phyloP scores from a whole-genome alignment of 2,797 vertebrate genomes.

The Crenichthys baileyi region DNA sequence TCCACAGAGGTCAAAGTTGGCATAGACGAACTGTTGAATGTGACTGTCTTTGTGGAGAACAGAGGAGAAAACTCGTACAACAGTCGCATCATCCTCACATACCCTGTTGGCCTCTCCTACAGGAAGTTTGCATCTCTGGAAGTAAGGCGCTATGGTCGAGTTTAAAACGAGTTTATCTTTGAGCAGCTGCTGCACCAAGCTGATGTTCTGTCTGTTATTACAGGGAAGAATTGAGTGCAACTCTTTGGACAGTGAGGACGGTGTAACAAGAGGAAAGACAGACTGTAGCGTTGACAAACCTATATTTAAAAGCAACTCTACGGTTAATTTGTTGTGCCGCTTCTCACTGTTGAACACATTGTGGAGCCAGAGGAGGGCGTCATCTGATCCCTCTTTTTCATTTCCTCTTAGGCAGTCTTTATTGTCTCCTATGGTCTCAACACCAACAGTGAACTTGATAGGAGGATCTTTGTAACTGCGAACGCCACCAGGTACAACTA shows the following conservation, averaged over 20 bases:
- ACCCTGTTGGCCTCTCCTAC: constrained; percentile 83
- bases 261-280: constrained; percentile 46
- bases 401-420: constrained; percentile 75
- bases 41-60: constrained; percentile 80
- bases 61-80: constrained; percentile 85
- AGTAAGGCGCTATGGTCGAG: constrained; percentile 78
- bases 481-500: constrained; percentile 80
- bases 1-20: constrained; percentile 78
- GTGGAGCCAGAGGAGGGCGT: neutral
- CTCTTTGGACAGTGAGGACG: constrained; percentile 64
- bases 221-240: constrained; percentile 73
- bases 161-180: neutral
- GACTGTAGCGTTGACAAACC: constrained; percentile 75
- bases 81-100: constrained; percentile 73
- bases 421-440: constrained; percentile 80
- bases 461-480: constrained; percentile 73
- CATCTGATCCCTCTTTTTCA: neutral
- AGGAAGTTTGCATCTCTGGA: constrained; percentile 69
- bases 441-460: constrained; percentile 65
- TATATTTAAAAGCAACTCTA: constrained; percentile 72
- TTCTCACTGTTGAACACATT: neutral
- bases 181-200: neutral
- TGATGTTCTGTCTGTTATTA: neutral
- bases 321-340: constrained; percentile 60
- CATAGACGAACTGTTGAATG: constrained; percentile 75